Evolutionary conservation across 1,140 invertebrate species (phyloP).

Genomic region (Musca vetustissima): DNA sequence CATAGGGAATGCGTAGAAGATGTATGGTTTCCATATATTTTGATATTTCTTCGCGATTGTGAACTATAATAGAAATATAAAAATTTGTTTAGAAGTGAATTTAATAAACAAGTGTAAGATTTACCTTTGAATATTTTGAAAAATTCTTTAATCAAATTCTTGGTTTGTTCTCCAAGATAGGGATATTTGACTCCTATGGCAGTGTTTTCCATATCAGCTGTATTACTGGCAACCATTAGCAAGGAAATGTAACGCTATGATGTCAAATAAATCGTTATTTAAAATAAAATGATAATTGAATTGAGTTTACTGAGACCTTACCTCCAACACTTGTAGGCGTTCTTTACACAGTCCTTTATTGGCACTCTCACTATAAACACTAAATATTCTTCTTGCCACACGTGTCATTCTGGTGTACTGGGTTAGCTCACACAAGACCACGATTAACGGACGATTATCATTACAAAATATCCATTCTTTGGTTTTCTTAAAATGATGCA

Average conservation of each 20-base stretch:
- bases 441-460: conserved; percentile 25
- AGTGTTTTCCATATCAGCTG: conserved; percentile 28
- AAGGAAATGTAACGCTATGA: conserved; percentile 30
- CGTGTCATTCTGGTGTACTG: conserved; percentile 20
- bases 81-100: neutral
- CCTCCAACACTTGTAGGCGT: conserved; percentile 26
- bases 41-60: conserved; percentile 17
- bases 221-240: conserved; percentile 27
- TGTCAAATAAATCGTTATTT: neutral
- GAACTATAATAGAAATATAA: neutral
- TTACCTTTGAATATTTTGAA: conserved; percentile 28
- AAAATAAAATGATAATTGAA: neutral
- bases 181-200: conserved; percentile 27
- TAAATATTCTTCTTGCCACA: conserved; percentile 25
- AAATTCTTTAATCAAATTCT: conserved; percentile 25
- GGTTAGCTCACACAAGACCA: conserved; percentile 22
- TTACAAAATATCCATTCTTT: conserved; percentile 27
- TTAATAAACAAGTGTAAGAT: neutral
- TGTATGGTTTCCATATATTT: conserved; percentile 26
- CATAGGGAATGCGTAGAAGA: conserved; percentile 26
- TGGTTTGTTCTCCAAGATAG: conserved; percentile 19
- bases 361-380: conserved; percentile 16
- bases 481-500: conserved; percentile 28
- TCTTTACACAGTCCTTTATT: conserved; percentile 23
- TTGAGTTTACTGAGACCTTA: neutral